Evolutionary conservation across 2,797 vertebrate species (phyloP), one percentile per base, ranked within the genome.

Genomic region (Crenuchus spilurus): DNA sequence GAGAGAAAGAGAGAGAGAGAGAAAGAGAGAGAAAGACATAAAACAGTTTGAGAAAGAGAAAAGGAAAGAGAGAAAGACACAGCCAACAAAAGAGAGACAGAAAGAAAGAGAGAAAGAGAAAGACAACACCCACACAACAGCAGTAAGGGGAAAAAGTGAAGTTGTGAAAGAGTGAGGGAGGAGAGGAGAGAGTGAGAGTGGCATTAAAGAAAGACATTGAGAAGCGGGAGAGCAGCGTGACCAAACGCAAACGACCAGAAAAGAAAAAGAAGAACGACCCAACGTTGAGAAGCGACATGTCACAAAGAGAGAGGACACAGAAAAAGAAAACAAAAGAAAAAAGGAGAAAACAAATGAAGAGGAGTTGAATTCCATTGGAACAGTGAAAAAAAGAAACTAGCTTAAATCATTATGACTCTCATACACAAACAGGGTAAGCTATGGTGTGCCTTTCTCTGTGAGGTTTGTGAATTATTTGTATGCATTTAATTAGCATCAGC

Each of bases 321-420:
- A 88, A 84, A 89, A 78, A 89, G 88, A 63, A 76, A 74, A 86
- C 57, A 51, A 70, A 64, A 39, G 54, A 82, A 88, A 86, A 87
- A 87, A 83, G 88, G 86, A 89, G 91, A 89, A 89, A 92, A 91
- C 89, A 81, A 90, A 88, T 87, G 80, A 75, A 90, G 85, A 92
- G 86, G 58, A 87, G 86, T 92, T 94, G 89, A 91, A 89, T 90
- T 92, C 86, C 70, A 80, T 78, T 82, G 72, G 76, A 84, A 79
- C 57, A 77, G 72, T 84, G 83, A 74, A 51, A 80, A 81, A 68
- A 81, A 33, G n/a, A n/a, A 83, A 77, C 35, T 72, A 65, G 20
- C 61, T 55, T 48, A 57, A 44, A 28, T 70, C 57, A 61, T 39
- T 61, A 22, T 14, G 60, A 14, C 6, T 46, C 61, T 63, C 41